Percentiles rank a stretch among this genome's conserved stretches.
These are phyloP conservation scores for Catotricha subobsoleta DNA, from an alignment of 2,888 invertebrate species.

Conservation along the genomic window DNA sequence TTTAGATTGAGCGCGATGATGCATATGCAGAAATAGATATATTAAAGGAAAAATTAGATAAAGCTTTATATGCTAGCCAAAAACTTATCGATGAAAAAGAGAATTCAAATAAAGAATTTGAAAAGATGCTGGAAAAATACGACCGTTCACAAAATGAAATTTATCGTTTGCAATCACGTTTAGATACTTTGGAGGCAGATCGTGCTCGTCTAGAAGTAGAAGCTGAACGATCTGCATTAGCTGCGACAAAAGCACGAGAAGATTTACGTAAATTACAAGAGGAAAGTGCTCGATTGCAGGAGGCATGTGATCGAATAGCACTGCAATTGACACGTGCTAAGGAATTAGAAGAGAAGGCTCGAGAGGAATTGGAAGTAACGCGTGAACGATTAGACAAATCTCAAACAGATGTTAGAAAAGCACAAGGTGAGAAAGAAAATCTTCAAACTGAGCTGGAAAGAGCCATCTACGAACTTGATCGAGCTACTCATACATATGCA, in stretches of 20 bases:
- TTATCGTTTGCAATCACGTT: slow-evolving; percentile 71
- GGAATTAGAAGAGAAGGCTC: slow-evolving; percentile 80
- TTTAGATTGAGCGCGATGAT: slow-evolving; percentile 71
- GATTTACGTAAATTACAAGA: slow-evolving; percentile 76
- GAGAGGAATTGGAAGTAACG: slow-evolving; percentile 75
- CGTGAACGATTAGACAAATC: slow-evolving; percentile 77
- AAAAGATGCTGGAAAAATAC: slow-evolving; percentile 82
- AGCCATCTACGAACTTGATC: slow-evolving; percentile 67
- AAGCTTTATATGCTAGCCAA: slow-evolving; percentile 61
- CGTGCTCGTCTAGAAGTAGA: slow-evolving; percentile 72
- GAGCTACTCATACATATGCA: slow-evolving; percentile 68
- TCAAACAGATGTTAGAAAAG: slow-evolving; percentile 63
- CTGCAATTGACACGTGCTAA: slow-evolving; percentile 70
- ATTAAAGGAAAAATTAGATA: slow-evolving; percentile 77
- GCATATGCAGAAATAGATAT: slow-evolving; percentile 70
- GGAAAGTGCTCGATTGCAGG: slow-evolving; percentile 67
- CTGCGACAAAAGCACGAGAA: slow-evolving; percentile 64
- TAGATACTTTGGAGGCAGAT: slow-evolving; percentile 74
- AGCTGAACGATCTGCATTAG: slow-evolving; percentile 63
- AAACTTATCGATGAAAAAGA: slow-evolving; percentile 80
- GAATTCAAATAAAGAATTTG: slow-evolving; percentile 74
- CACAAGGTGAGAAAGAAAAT: slow-evolving; percentile 74
- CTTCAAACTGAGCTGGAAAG: slow-evolving; percentile 67
- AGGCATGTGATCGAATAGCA: slow-evolving; percentile 74
- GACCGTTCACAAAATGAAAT: slow-evolving; percentile 83